Evolutionary conservation across 2,888 invertebrate species (phyloP).

Genomic region (Agrochola litura): DNA sequence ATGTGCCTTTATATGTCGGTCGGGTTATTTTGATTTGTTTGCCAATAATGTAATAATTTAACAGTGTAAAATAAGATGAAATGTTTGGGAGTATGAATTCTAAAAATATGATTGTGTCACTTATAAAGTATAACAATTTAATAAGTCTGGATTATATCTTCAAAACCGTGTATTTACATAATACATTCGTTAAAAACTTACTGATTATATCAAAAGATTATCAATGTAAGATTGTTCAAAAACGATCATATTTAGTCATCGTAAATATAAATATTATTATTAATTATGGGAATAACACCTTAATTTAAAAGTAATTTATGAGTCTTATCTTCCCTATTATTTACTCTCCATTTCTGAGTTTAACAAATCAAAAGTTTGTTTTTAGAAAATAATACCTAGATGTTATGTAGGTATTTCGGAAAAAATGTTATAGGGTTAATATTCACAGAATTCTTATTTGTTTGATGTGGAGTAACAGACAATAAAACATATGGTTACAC

Average conservation of each 20-base stretch:
- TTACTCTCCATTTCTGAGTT: background rate
- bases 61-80: background rate
- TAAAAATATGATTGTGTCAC: background rate
- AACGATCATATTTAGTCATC: background rate
- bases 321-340: background rate
- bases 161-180: slow-evolving; percentile 1
- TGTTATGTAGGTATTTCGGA: background rate
- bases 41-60: background rate
- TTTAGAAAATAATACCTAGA: background rate
- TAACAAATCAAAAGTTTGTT: background rate
- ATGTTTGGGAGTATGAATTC: background rate
- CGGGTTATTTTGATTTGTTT: background rate
- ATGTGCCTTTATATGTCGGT: background rate
- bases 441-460: background rate
- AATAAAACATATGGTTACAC: background rate
- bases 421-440: background rate
- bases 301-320: background rate
- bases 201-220: too few species aligned
- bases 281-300: background rate
- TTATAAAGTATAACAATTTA: background rate
- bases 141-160: background rate
- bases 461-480: background rate
- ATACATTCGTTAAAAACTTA: too few species aligned
- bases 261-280: background rate
- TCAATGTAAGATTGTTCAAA: background rate